Conservation (phyloP, 2,797 vertebrate species). For the Rhinatrema bivittatum region DNA sequence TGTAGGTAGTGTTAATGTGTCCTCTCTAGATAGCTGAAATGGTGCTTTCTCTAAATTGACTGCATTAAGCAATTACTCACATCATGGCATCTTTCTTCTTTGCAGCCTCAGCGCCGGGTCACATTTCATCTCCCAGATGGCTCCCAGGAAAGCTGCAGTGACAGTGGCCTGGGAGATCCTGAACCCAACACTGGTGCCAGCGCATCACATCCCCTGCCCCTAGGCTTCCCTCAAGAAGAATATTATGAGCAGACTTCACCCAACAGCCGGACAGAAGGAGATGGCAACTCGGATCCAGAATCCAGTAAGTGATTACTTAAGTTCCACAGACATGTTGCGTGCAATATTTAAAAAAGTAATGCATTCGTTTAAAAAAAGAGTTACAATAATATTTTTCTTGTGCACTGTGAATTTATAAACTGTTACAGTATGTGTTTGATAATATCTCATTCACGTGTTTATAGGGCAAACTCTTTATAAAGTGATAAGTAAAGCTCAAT, state of each 20-base stretch:
- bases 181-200: conserved; percentile 65
- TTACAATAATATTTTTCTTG: too few species aligned
- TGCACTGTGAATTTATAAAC: too few species aligned
- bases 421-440: too few species aligned
- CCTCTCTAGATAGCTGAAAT: conserved; percentile 24
- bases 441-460: too few species aligned
- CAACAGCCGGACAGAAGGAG: conserved; percentile 92
- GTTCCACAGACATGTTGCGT: conserved; percentile 10
- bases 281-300: conserved; percentile 96
- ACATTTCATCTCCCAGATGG: conserved; percentile 94
- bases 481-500: too few species aligned
- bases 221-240: conserved; percentile 83
- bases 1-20: conserved; percentile 17
- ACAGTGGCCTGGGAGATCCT: conserved; percentile 81
- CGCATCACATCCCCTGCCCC: conserved; percentile 74
- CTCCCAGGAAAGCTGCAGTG: conserved; percentile 90
- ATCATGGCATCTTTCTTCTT: conserved; percentile 29
- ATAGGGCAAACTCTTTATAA: too few species aligned
- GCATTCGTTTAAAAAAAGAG: neutral
- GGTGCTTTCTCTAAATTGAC: conserved; percentile 24
- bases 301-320: conserved; percentile 89
- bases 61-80: conserved; percentile 29
- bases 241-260: conserved; percentile 86
- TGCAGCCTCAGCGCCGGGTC: conserved; percentile 85
- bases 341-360: neutral